Percentiles rank a stretch among this genome's conserved stretches.
Evolutionary conservation across 2,113 vertebrate genomes (phyloP).

Genomic region (Myiopsitta monachus): DNA sequence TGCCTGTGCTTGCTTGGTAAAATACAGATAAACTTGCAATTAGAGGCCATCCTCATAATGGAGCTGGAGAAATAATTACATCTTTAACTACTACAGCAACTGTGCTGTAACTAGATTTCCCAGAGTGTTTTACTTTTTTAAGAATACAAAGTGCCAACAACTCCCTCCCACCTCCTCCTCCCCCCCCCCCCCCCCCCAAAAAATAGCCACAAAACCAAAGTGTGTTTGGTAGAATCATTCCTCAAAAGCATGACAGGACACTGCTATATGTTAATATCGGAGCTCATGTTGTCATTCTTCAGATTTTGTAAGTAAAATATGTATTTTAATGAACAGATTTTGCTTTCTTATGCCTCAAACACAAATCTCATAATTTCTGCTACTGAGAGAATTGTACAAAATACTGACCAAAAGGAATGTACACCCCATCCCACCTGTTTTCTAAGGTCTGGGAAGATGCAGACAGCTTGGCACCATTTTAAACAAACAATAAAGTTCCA

Average conservation of each 20-base stretch:
- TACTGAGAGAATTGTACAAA: background rate
- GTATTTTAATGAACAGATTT: background rate
- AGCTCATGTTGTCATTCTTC: background rate
- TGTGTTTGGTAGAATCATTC: background rate
- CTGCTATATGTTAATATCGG: background rate
- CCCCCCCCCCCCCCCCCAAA: background rate
- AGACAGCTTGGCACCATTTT: background rate
- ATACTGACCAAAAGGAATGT: background rate
- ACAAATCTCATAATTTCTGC: background rate
- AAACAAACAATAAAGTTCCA: background rate
- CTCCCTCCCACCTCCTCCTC: background rate
- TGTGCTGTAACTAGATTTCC: background rate
- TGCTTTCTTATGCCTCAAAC: background rate
- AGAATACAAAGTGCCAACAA: background rate
- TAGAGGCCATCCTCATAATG: background rate
- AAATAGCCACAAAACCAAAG: background rate
- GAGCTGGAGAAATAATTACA: background rate
- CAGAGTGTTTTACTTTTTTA: background rate
- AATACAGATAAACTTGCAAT: background rate
- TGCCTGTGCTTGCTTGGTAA: background rate
- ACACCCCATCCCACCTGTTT: background rate
- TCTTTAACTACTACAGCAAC: background rate
- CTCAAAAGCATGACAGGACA: background rate
- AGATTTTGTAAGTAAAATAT: background rate
- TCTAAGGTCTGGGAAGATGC: background rate